Base-by-base conservation (phyloP, 35 echinoderm and acorn worm genomes). In the Apostichopus californicus region DNA sequence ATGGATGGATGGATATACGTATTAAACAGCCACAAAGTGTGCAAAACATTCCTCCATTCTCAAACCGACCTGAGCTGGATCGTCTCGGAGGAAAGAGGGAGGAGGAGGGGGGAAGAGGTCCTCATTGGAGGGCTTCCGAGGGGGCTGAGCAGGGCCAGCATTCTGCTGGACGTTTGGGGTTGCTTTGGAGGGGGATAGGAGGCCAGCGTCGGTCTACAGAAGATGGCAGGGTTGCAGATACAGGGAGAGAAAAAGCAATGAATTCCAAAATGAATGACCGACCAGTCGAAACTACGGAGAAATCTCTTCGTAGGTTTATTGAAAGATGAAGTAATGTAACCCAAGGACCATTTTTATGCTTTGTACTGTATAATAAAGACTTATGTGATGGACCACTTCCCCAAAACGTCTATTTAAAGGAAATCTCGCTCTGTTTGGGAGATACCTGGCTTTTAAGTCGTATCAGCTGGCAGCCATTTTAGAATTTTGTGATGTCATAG, bases 31-130 rank as follows among this genome's bases (percentile, higher is more conserved):
- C 9, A 34, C 86, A 89, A 25, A 64, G n/a, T 6, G 86, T 73
- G 68, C 68, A 73, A 72, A 72, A 25, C 34, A 73, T 28, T 46
- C 15, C 4, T 66, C 63, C 86, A 89, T 72, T 68, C 64, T 52
- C 28, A 89, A 46, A 89, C 86, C 71, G 86, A 89, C 86, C 86
- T 89, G 86, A 12, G 68, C 52, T 46, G 23, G 86, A 68, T 89
- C 86, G 34, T 89, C 86, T 20, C 22, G 61, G 17, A 89, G 28
- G 86, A 89, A 89, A 34, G 86, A 89, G 15, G 86, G 63, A 6
- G 86, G 86, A 89, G 86, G 86, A 21, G 86, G 86, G 64, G 86
- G 86, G 24, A 89, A 89, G 86, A 66, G 72, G 61, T 72, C 86
- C 18, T 60, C 57, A 14, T 73, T 64, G 64, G 68, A 89, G 46